Percentiles rank a stretch among this genome's conserved stretches.
Conservation (phyloP, 1,140 invertebrate genomes). For the Aphidius gifuensis region DNA sequence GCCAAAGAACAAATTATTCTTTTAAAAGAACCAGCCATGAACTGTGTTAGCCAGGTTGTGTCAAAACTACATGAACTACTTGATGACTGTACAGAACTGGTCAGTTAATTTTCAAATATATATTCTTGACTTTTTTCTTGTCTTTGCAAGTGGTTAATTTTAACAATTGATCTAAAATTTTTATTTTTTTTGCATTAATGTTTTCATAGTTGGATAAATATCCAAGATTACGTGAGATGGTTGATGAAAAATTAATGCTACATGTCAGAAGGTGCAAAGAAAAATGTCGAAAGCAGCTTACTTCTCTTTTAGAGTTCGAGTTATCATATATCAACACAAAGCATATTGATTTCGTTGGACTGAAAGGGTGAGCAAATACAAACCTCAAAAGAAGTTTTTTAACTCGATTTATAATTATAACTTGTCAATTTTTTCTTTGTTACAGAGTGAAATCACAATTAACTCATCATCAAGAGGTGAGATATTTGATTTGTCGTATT, state of each 20-base stretch:
- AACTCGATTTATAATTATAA: background rate
- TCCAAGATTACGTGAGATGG: conserved; percentile 95
- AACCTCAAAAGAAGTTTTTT: background rate
- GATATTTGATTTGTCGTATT: too few relatives aligned
- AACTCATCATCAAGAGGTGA: too few relatives aligned
- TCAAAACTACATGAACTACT: conserved; percentile 93
- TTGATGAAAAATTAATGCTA: conserved; percentile 94
- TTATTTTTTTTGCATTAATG: conserved; percentile 14
- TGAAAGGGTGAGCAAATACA: conserved; percentile 84
- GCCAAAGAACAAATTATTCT: conserved; percentile 97
- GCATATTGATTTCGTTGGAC: conserved; percentile 99
- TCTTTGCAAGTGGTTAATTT: conserved; percentile 56
- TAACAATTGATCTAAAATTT: conserved; percentile 32
- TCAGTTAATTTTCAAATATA: conserved; percentile 44
- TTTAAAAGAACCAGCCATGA: conserved; percentile 94
- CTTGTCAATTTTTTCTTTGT: too few relatives aligned
- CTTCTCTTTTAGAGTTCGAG: conserved; percentile 93
- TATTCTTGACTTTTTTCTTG: conserved; percentile 57
- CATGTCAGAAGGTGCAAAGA: conserved; percentile 92
- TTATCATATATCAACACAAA: conserved; percentile 99
- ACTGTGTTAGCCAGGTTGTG: conserved; percentile 97
- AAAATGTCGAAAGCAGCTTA: conserved; percentile 92
- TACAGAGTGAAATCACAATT: too few relatives aligned
- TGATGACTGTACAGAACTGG: conserved; percentile 88
- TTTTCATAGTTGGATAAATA: conserved; percentile 85